Evolutionary conservation across 2,888 invertebrate genomes (phyloP), one percentile per base, ranked within the genome.

Genomic region (Pristionchus japonicus): DNA sequence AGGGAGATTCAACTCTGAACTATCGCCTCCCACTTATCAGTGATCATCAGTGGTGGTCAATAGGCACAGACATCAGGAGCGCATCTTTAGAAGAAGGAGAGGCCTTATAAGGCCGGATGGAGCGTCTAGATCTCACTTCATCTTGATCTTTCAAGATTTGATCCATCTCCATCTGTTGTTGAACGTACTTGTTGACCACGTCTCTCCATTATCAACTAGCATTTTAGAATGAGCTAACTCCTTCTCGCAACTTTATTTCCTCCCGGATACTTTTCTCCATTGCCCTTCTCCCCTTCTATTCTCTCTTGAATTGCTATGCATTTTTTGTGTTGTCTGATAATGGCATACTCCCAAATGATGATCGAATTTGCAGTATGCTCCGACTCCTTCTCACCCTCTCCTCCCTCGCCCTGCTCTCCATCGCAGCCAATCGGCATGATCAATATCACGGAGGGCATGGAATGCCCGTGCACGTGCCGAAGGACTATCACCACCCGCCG

Each of bases 361-460:
- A 9, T 3, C n/a, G 15, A 27, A 27, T 2, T 34, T 70, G 23
- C 70, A 70, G 70, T 4, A 70, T 70, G 70, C 37, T 70, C 70
- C 70, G 70, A 34, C 70, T 70, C 20, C 37, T 70, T 23, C 37
- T 70, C 9, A 20, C 70, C 20, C 23, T 70, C 7, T 70, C 70
- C 37, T 70, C 70, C 1, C 70, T 70, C 70, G 34, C 70, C n/a
- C 70, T 70, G 37, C 70, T 70, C 67, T 67, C 67, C 37, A 64
- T 64, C 64, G 31, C 64, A 6, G 70, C 70, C 37, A 37, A 37
- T 37, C 20, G n/a, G n/a, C n/a, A n/a, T n/a, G n/a, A n/a, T n/a
- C n/a, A n/a, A n/a, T n/a, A 70, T 37, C 70, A 70, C 37, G 20
- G n/a, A 7, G 70, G 70, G 9, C n/a, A 57, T 57, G 70, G 70